Evolutionary conservation across 2,797 vertebrate genomes (phyloP).

Genomic region (Gambelia wislizenii): DNA sequence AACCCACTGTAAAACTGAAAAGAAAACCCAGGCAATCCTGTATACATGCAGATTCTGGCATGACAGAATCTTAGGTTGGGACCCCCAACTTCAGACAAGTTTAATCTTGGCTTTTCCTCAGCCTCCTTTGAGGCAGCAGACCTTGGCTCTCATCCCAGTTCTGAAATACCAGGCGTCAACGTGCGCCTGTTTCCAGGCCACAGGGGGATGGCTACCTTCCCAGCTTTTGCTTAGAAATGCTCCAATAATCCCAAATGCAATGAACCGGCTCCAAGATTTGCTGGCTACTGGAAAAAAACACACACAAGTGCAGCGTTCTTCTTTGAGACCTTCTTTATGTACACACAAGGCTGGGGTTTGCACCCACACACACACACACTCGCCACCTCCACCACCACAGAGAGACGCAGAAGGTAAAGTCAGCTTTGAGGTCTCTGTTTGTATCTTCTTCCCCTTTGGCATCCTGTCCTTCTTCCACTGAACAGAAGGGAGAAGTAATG

Average conservation of each 20-base stretch:
- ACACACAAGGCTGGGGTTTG: not conserved
- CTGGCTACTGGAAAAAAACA: not conserved
- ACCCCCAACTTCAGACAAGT: not conserved
- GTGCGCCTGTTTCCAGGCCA: constrained; percentile 54
- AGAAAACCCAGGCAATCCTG: not conserved
- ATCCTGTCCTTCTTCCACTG: not conserved
- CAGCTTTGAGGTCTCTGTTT: not conserved
- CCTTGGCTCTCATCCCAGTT: constrained; percentile 2
- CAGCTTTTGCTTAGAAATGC: constrained; percentile 19
- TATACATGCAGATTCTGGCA: not conserved
- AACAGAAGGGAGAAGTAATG: not conserved
- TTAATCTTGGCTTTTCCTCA: constrained; percentile 39
- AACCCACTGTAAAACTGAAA: not conserved
- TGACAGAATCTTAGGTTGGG: not conserved
- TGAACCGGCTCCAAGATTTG: not conserved
- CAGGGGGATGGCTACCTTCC: not conserved
- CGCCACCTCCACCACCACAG: not conserved
- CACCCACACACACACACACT: not conserved
- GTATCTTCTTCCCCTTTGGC: not conserved
- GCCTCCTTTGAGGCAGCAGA: not conserved
- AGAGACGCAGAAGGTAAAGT: not conserved
- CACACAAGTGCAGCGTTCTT: not conserved
- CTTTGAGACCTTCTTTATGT: not conserved
- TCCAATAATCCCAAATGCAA: constrained; percentile 5
- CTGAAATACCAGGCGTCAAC: constrained; percentile 50